Evolutionary conservation across 2,797 vertebrate genomes (phyloP).

Genomic region (Sus cebifrons): DNA sequence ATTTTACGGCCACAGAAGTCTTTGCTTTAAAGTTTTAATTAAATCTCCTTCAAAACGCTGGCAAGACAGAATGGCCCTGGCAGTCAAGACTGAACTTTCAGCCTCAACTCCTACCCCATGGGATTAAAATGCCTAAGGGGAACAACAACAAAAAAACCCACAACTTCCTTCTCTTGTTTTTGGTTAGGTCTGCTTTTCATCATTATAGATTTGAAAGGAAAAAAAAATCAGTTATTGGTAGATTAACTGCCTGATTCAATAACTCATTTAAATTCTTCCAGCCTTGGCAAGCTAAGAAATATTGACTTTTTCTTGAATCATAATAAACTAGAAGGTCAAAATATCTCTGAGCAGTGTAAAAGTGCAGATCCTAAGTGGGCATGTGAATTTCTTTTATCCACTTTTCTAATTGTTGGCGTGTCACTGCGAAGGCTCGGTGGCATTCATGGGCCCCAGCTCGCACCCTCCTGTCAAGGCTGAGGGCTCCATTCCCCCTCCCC

Average conservation of each 20-base stretch:
- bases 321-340: constrained; percentile 92
- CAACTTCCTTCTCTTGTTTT: constrained; percentile 34
- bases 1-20: not conserved
- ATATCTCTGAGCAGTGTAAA: constrained; percentile 81
- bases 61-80: not conserved
- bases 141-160: not conserved
- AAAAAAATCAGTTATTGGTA: constrained; percentile 85
- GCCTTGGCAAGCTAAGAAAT: constrained; percentile 87
- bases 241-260: constrained; percentile 90
- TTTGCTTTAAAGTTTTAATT: constrained; percentile 63
- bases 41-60: constrained; percentile 32
- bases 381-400: constrained; percentile 84
- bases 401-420: constrained; percentile 90
- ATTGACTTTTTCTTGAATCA: constrained; percentile 89
- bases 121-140: constrained; percentile 68
- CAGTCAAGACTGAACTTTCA: not conserved
- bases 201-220: constrained; percentile 87
- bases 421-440: constrained; percentile 85
- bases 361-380: constrained; percentile 78
- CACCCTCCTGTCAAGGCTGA: constrained; percentile 85
- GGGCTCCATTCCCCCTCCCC: accelerated
- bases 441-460: constrained; percentile 77
- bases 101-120: not conserved
- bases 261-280: constrained; percentile 91
- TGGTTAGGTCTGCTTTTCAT: constrained; percentile 87